Evolutionary conservation across 2,797 vertebrate genomes (phyloP).

Genomic region (Antennarius maculatus): DNA sequence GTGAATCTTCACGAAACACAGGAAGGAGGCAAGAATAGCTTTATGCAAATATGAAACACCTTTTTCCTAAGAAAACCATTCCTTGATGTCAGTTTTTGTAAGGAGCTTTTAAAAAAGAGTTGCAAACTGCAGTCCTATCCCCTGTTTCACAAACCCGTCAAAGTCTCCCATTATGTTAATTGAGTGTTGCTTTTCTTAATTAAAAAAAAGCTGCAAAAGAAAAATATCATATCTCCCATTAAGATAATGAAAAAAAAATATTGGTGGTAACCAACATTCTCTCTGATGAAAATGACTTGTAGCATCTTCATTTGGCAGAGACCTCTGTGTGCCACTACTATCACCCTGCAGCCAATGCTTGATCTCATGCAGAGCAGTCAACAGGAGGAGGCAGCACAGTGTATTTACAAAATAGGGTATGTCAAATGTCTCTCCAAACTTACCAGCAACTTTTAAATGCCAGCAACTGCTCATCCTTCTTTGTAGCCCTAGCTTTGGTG

Average conservation of each 20-base stretch:
- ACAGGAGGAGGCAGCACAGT: slow-evolving; percentile 35
- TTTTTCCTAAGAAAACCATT: slow-evolving; percentile 12
- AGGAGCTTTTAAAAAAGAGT: slow-evolving; percentile 30
- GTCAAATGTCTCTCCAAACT: slow-evolving; percentile 47
- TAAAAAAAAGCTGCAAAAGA: slow-evolving; percentile 8
- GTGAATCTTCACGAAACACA: not conserved
- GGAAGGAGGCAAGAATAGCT: not conserved
- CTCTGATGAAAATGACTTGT: not conserved
- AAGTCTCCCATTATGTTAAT: slow-evolving; percentile 33
- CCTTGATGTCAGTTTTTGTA: slow-evolving; percentile 34
- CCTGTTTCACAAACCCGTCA: slow-evolving; percentile 40
- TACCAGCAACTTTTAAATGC: slow-evolving; percentile 58
- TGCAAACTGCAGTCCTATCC: slow-evolving; percentile 36
- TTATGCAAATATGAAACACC: slow-evolving; percentile 9
- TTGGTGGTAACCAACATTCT: not conserved
- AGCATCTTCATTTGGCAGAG: not conserved
- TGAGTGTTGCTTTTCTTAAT: slow-evolving; percentile 10
- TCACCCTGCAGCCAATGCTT: slow-evolving; percentile 28
- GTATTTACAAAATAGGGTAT: slow-evolving; percentile 56
- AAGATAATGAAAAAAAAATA: not conserved
- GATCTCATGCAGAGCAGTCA: slow-evolving; percentile 40
- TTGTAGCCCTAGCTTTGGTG: slow-evolving; percentile 66
- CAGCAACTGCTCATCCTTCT: slow-evolving; percentile 40
- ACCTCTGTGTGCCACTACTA: slow-evolving; percentile 10
- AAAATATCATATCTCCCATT: not conserved